Conservation (phyloP, 2,113 vertebrate genomes). For the Pica pica region DNA sequence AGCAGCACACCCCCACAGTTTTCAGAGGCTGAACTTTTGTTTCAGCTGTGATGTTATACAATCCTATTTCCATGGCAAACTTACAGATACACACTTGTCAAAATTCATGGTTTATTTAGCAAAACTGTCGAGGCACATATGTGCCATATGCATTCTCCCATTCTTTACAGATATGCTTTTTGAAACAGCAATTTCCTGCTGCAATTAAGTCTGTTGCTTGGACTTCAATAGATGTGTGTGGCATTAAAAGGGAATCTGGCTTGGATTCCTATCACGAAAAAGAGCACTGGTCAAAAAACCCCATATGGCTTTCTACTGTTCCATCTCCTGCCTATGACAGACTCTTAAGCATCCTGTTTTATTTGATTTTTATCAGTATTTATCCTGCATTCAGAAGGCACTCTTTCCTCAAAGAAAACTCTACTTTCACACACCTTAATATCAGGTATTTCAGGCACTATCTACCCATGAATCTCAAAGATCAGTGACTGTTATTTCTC, state of each 20-base stretch:
- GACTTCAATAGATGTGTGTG: slow-evolving; percentile 1
- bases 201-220: not conserved
- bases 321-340: not conserved
- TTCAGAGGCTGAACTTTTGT: slow-evolving; percentile 60
- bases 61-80: slow-evolving; percentile 61
- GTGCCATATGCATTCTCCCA: slow-evolving; percentile 25
- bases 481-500: not conserved
- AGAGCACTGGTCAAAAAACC: not conserved
- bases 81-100: slow-evolving; percentile 56
- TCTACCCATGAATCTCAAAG: not conserved
- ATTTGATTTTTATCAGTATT: not conserved
- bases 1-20: slow-evolving; percentile 31
- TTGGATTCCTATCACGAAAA: not conserved
- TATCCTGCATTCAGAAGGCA: not conserved
- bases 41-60: slow-evolving; percentile 60
- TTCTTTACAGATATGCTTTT: slow-evolving; percentile 34
- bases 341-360: not conserved
- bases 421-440: not conserved
- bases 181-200: not conserved
- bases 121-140: slow-evolving; percentile 42
- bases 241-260: not conserved
- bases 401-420: not conserved
- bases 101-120: slow-evolving; percentile 58
- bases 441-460: not conserved
- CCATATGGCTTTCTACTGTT: not conserved